A percentile compares a stretch with the other conserved stretches of the same genome.
phyloP scores from a whole-genome alignment of 2,888 invertebrate species.

The Dendrolimus houi region DNA sequence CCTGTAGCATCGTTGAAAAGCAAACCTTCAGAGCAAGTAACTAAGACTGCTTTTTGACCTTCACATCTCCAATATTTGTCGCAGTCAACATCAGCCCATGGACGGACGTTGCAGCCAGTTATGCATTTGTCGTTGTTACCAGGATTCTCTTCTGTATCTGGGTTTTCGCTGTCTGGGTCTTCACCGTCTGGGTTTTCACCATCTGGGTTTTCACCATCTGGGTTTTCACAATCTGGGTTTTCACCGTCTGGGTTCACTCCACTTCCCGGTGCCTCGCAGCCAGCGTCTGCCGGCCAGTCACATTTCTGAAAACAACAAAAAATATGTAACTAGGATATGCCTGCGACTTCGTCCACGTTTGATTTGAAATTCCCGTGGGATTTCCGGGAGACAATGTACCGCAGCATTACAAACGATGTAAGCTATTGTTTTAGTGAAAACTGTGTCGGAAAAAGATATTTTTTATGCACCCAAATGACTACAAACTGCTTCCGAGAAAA shows the following conservation, averaged over 20 bases:
- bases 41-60: constrained; percentile 26
- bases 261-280: constrained; percentile 1
- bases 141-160: background rate
- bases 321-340: too few relatives aligned
- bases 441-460: too few relatives aligned
- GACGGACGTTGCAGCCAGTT: constrained; percentile 37
- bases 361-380: too few relatives aligned
- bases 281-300: constrained; percentile 22
- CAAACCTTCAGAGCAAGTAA: constrained; percentile 48
- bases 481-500: too few relatives aligned
- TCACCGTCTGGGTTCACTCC: constrained; percentile 5
- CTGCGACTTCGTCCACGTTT: too few relatives aligned
- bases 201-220: constrained; percentile 4
- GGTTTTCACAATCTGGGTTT: constrained; percentile 1
- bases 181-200: constrained; percentile 4
- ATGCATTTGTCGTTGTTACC: constrained; percentile 22
- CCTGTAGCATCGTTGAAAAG: constrained; percentile 41
- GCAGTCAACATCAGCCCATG: constrained; percentile 55
- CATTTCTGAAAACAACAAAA: constrained; percentile 15
- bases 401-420: too few relatives aligned
- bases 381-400: too few relatives aligned
- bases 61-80: constrained; percentile 57
- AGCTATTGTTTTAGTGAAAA: too few relatives aligned
- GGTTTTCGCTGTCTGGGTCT: background rate
- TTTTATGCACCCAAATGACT: too few relatives aligned